Base-by-base conservation (phyloP, 2,113 vertebrate genomes). In the Tupaia chinensis region DNA sequence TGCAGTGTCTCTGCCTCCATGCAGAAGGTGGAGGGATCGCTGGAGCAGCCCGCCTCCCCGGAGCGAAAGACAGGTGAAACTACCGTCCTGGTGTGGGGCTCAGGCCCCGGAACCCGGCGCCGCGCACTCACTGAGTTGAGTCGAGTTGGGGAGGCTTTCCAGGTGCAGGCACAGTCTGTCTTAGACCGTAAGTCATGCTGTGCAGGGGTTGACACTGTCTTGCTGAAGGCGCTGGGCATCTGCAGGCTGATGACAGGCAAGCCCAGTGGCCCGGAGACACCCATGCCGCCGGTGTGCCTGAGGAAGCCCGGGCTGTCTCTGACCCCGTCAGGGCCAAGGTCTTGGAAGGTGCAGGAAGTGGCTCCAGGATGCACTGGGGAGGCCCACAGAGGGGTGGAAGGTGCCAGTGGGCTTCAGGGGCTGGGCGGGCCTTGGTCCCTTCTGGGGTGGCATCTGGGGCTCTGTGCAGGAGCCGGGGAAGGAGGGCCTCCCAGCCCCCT, bases 111-210 rank as follows among this genome's bases (percentile, higher is more conserved):
- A 74, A 34, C 83, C 53, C 13, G 0, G 87, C 0, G 5, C 93
- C 79, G 95, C n/a, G 89, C 20, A 56, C 95, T 90, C 74, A 96
- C 95, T 97, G 95, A 97, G 98, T 96, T 95, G 98, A 98, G 97
- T 98, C 97, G 97, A 98, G 98, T 98, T 97, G 98, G 98, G 98
- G 97, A 98, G 98, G 94, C 90, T 98, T 98, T 98, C 95, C 73
- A 92, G 98, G 96, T 89, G 93, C 94, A 94, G 98, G 97, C 98
- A 97, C 98, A 98, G 97, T 98, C 97, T 98, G 87, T 97, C 98
- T 98, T 98, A 98, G 97, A 83, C 89, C 69, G 0, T 97, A 98
- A 98, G 98, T 98, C 83, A 97, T 98, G 98, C 98, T 98, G 98
- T 97, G 97, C 91, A 83, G 92, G 88, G 68, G 94, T 98, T 98